Evolutionary conservation across 2,113 vertebrate species (phyloP).

Genomic region (Ceyx cyanopectus): DNA sequence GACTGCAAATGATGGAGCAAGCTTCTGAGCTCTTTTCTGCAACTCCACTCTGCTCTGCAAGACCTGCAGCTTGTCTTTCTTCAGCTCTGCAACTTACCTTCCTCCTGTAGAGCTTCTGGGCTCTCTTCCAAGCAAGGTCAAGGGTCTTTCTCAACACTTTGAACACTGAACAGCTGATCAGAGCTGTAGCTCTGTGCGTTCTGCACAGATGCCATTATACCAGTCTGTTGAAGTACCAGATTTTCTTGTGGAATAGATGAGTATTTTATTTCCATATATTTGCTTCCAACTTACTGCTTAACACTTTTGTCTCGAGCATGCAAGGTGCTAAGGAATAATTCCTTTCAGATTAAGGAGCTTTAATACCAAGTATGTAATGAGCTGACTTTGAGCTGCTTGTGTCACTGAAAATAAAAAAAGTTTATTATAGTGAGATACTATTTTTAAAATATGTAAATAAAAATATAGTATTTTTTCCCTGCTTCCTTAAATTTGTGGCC

Average conservation of each 20-base stretch:
- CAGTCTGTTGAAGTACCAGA: fast-evolving
- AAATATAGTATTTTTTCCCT: neutral
- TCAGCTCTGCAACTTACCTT: neutral
- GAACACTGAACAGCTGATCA: neutral
- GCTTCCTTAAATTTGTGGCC: neutral
- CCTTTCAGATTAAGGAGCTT: neutral
- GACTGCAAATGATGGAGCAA: neutral
- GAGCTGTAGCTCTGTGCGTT: neutral
- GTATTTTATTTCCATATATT: neutral
- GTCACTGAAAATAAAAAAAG: neutral
- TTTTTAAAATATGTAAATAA: neutral
- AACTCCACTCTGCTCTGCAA: neutral
- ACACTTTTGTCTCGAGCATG: neutral
- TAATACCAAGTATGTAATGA: neutral
- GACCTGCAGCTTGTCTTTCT: neutral
- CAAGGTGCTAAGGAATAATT: neutral
- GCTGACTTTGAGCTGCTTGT: neutral
- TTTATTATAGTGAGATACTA: neutral
- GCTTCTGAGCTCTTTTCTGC: neutral
- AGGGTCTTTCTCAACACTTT: neutral
- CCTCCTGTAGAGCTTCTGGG: neutral
- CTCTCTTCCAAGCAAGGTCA: fast-evolving
- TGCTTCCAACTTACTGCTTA: neutral
- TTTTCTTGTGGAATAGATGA: neutral
- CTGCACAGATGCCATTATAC: neutral